A percentile compares a stretch with the other conserved stretches of the same genome.
phyloP scores from a whole-genome alignment of 1,140 invertebrate species.

The Gryon sp. region DNA sequence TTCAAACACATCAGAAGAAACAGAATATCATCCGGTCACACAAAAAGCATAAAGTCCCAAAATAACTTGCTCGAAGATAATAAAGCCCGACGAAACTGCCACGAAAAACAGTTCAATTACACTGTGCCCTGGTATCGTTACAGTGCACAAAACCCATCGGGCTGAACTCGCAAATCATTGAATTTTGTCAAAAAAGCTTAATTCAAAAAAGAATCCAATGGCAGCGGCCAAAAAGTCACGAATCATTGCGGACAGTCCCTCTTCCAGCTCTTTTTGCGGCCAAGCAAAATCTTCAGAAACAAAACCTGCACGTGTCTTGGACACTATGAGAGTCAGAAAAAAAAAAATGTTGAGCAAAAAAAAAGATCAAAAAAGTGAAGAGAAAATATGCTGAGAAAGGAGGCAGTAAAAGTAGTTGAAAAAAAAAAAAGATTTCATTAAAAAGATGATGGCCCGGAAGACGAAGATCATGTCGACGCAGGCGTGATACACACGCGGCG shows the following conservation, averaged over 20 bases:
- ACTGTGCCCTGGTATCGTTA: conserved; percentile 17
- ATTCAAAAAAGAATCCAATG: conserved; percentile 30
- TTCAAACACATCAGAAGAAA: conserved; percentile 6
- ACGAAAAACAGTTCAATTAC: conserved; percentile 59
- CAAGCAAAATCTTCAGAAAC: conserved; percentile 15
- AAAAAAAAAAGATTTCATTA: conserved; percentile 42
- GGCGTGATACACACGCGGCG: conserved; percentile 17
- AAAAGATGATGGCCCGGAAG: conserved; percentile 26
- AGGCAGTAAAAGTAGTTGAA: too few relatives aligned
- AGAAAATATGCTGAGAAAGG: conserved; percentile 4
- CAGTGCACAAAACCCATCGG: conserved; percentile 26
- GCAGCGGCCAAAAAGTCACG: conserved; percentile 19
- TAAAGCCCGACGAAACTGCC: conserved; percentile 17
- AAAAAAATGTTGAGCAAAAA: neutral
- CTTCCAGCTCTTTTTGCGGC: too few relatives aligned
- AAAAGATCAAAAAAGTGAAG: neutral
- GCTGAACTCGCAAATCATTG: conserved; percentile 51
- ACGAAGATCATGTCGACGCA: conserved; percentile 35
- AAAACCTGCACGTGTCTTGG: conserved; percentile 26
- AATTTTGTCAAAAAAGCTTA: conserved; percentile 48
- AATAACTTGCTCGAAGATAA: conserved; percentile 30
- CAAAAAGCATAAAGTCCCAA: conserved; percentile 44
- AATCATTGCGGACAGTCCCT: conserved; percentile 7
- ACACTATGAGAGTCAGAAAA: too few relatives aligned
- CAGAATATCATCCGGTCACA: conserved; percentile 24